A percentile compares a stretch with the other conserved stretches of the same genome.
Evolutionary conservation across 23 tunicate species (phyloP).

Genomic region (Trididemnum miniatum): DNA sequence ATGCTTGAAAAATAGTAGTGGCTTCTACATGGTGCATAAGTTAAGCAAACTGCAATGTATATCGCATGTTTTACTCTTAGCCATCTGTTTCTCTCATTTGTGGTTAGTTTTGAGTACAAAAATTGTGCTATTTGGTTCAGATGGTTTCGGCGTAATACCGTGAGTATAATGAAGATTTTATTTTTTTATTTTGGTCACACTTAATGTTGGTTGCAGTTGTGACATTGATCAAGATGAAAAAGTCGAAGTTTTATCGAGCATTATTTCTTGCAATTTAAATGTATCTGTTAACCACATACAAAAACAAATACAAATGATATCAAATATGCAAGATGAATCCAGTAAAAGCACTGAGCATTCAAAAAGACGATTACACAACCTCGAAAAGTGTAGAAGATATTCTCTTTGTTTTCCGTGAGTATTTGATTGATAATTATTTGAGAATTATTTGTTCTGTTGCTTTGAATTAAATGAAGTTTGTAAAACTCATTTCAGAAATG

Average conservation of each 20-base stretch:
- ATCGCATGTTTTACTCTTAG: too few species aligned
- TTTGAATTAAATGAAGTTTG: too few species aligned
- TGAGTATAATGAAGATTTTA: too few species aligned
- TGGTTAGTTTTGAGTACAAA: too few species aligned
- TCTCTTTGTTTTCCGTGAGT: constrained; percentile 36
- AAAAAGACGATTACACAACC: constrained; percentile 34
- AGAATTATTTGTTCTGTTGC: too few species aligned
- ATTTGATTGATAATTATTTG: too few species aligned
- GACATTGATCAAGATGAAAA: not conserved
- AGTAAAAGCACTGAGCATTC: not conserved
- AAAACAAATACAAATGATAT: not conserved
- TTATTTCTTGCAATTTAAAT: not conserved
- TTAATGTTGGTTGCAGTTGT: not conserved
- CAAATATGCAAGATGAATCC: not conserved
- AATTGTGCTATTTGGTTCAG: not conserved
- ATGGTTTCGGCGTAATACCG: too few species aligned
- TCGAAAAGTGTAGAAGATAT: constrained; percentile 14
- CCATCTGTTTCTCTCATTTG: too few species aligned
- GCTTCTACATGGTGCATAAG: too few species aligned
- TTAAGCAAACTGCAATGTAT: too few species aligned
- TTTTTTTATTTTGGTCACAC: not conserved
- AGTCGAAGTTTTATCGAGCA: not conserved
- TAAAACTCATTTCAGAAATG: not conserved
- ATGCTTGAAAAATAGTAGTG: too few species aligned
- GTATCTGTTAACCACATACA: not conserved